Evolutionary conservation across 2,113 vertebrate species (phyloP), one percentile per base, ranked within the genome.

Genomic region (Coturnix japonica): DNA sequence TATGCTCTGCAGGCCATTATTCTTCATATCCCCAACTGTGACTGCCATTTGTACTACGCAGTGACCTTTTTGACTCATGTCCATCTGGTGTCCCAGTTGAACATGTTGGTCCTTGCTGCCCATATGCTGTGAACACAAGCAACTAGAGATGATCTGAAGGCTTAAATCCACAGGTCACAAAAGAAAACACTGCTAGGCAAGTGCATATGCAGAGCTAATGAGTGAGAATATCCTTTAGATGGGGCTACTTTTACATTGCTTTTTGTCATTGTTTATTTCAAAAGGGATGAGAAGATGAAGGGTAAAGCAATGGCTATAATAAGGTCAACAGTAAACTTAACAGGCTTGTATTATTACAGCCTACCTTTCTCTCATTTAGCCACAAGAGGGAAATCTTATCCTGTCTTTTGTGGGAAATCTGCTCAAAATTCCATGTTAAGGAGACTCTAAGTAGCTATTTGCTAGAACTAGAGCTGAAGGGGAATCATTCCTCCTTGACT

Each of bases 301-400:
- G 17, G 44, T 44, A 23, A 43, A 37, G 2, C 9, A 64, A 4
- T 35, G 9, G 11, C 72, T 69, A 17, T 39, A 18, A 49, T 57
- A 33, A 72, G 13, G 19, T 13, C 30, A 44, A 5, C 20, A 71
- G 26, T 18, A 66, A n/a, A 4, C 11, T 67, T n/a, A 30, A 20
- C 25, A 33, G 47, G 26, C 6, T 3, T 22, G 12, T 11, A 4
- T 22, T 5, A 20, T 21, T 67, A 5, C 4, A 6, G 20, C 11
- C 35, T 73, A 70, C 51, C 57, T 75, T 53, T 79, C 47, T 71
- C 26, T 15, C 9, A 0, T n/a, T 31, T 31, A 79, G 28, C 80
- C 94, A 72, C 80, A 82, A 6, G 87, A 82, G 80, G 94, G 87
- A 77, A 79, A 49, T 67, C 67, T 74, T 43, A 59, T 3, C 53